Conservation (phyloP, 30 jellyfish, hydroid and myxozoan species). For the Chrysaora quinquecirrha region DNA sequence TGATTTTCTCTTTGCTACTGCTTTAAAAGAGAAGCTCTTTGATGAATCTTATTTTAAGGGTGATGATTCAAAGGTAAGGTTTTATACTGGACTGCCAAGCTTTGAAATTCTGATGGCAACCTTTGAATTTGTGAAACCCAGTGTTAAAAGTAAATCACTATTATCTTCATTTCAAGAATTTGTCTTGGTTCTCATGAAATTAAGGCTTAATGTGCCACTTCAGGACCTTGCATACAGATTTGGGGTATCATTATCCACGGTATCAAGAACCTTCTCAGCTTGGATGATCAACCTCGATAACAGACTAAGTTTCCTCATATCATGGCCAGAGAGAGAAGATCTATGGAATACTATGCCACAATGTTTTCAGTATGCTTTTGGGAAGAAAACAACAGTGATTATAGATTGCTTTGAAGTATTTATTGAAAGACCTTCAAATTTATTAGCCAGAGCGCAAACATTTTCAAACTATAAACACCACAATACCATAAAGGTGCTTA, state of each 20-base stretch:
- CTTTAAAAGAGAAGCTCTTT: slow-evolving; percentile 40
- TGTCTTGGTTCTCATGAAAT: slow-evolving; percentile 50
- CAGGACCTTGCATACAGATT: slow-evolving; percentile 74
- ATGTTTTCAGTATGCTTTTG: too few species aligned
- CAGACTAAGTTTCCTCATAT: slow-evolving; percentile 29
- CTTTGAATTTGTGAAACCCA: slow-evolving; percentile 46
- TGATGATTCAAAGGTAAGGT: slow-evolving; percentile 48
- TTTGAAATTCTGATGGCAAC: slow-evolving; percentile 54
- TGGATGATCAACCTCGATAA: slow-evolving; percentile 47
- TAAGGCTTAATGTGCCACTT: slow-evolving; percentile 49
- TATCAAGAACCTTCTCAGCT: slow-evolving; percentile 30
- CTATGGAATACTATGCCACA: slow-evolving; percentile 53
- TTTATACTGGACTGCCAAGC: slow-evolving; percentile 61
- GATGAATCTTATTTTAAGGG: slow-evolving; percentile 36
- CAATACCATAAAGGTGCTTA: too few species aligned
- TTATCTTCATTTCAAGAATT: slow-evolving; percentile 42
- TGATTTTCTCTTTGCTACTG: slow-evolving; percentile 16
- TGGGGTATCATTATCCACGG: too few species aligned
- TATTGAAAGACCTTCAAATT: slow-evolving; percentile 44
- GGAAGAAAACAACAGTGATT: too few species aligned
- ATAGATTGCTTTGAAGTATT: too few species aligned
- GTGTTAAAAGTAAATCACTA: slow-evolving; percentile 14
- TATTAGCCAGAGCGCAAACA: too few species aligned
- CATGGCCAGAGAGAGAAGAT: slow-evolving; percentile 50
- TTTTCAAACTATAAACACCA: too few species aligned